Evolutionary conservation across 2,113 vertebrate species (phyloP).

Genomic region (Cricetomys ansorgei): DNA sequence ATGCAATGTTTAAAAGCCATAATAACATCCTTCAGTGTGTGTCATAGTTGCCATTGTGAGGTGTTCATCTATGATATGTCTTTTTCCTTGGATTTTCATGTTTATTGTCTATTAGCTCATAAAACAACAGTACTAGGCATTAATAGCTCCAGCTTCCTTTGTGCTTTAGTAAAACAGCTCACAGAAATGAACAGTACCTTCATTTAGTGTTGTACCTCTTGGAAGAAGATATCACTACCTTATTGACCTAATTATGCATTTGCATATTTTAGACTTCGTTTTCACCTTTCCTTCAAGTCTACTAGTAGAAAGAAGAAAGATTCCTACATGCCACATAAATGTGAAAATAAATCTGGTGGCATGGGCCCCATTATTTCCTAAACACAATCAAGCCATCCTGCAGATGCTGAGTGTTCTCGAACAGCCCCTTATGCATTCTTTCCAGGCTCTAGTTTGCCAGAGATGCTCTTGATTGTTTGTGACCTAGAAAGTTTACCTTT

Average conservation of each 20-base stretch:
- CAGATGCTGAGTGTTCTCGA: background rate
- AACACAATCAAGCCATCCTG: background rate
- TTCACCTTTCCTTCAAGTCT: background rate
- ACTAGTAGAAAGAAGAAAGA: constrained; percentile 25
- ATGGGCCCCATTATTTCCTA: background rate
- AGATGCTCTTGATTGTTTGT: background rate
- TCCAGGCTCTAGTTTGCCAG: background rate
- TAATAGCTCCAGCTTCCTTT: background rate
- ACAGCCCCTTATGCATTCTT: background rate
- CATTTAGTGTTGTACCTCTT: constrained; percentile 12
- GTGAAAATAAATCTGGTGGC: background rate
- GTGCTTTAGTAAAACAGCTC: background rate
- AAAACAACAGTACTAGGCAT: background rate
- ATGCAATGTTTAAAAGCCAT: background rate
- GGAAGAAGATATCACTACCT: background rate
- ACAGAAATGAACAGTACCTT: background rate
- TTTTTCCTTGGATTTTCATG: background rate
- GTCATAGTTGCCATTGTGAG: background rate
- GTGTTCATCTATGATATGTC: background rate
- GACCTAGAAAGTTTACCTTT: constrained; percentile 6
- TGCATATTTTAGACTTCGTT: constrained; percentile 6
- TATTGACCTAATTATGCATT: background rate
- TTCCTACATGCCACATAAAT: background rate
- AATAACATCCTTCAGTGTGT: background rate
- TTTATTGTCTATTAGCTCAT: background rate